Evolutionary conservation across 2,113 vertebrate genomes (phyloP).

Genomic region (Calidris pygmaea): DNA sequence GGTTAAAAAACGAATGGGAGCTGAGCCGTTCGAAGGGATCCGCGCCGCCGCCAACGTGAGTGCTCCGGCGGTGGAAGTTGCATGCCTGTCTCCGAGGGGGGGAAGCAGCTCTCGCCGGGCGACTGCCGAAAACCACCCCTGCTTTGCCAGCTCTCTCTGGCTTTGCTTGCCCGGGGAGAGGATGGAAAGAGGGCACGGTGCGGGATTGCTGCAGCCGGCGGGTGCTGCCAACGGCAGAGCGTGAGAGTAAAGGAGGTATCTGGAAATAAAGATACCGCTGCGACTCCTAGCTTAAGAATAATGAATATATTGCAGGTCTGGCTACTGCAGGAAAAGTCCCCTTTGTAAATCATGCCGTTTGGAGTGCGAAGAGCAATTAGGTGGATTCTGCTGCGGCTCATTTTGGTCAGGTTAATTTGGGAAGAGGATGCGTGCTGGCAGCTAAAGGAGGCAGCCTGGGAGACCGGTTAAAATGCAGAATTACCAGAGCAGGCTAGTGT

Average conservation of each 20-base stretch:
- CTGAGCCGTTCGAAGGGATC: constrained; percentile 32
- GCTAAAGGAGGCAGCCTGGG: background rate
- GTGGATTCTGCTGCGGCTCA: background rate
- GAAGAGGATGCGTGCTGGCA: background rate
- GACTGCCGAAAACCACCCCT: background rate
- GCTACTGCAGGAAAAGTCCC: background rate
- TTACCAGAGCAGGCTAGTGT: background rate
- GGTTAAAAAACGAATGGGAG: background rate
- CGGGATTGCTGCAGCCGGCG: background rate
- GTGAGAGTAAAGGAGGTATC: background rate
- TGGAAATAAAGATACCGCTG: background rate
- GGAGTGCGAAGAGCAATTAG: background rate
- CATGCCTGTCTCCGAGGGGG: constrained; percentile 15
- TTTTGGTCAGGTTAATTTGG: background rate
- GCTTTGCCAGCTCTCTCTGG: background rate
- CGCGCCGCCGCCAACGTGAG: constrained; percentile 13
- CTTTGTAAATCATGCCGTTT: background rate
- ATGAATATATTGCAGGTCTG: background rate
- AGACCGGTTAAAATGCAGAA: background rate
- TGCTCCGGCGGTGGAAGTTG: constrained; percentile 14
- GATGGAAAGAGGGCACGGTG: background rate
- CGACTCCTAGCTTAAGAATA: background rate
- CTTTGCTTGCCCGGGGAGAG: background rate
- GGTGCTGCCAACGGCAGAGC: background rate
- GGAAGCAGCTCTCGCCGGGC: background rate